Evolutionary conservation across 2,888 invertebrate genomes (phyloP), one percentile per base, ranked within the genome.

Genomic region (Glaucopsyche alexis): DNA sequence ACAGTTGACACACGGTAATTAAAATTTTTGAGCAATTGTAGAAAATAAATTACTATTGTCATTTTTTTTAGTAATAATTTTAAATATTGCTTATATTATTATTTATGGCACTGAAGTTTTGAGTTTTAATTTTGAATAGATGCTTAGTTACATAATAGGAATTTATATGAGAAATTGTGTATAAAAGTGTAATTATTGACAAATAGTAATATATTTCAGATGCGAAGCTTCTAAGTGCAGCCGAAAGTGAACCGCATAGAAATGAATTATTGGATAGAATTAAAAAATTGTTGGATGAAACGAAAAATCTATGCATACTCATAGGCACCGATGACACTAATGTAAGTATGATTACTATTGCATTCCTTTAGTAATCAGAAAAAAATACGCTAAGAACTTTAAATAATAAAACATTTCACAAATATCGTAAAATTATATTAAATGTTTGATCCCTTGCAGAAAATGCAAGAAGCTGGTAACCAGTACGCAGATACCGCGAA

Each of bases 251-350:
- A 74, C 94, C 95, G 52, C 93, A 94, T 29, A 95, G 95, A 80
- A 96, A 97, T 2, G 96, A 95, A 79, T 89, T 99, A 50, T 85
- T 98, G 77, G 96, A 97, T 75, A 98, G 99, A 2, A 96, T 99
- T 0, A 94, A 96, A 73, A 95, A 95, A 79, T 93, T 99, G 14
- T 98, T 98, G 83, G 96, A 95, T 49, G 98, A 98, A 1, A 97
- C 97, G 87, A 96, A 96, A 74, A 97, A 97, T 85, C 94, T 99
- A 72, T 94, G 99, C 65, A 96, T 96, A 80, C 96, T 98, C 6
- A 97, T 98, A 1, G 98, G 98, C 82, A 97, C 98, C 0, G 97
- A 97, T 82, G 96, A 96, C 76, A 96, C 96, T 85, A 96, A 97
- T 91, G 95, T 95, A 81, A 79, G 76, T 74, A 38, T 42, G 7